These are phyloP conservation scores for Tetraneura akinire DNA, from an alignment of 1,140 invertebrate species.

Conservation along the genomic window DNA sequence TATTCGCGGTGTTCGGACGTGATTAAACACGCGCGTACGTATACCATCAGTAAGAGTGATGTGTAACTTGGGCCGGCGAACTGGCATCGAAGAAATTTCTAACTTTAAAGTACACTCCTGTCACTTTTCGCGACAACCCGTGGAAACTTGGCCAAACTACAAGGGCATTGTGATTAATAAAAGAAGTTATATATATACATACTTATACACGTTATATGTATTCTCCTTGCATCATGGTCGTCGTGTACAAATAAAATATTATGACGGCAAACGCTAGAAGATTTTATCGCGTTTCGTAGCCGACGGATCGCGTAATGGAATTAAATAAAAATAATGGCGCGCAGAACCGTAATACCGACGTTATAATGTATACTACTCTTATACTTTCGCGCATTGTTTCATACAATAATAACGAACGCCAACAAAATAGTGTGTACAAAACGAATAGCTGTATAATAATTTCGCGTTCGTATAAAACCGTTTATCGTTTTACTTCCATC, in stretches of 20 bases:
- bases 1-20: background rate
- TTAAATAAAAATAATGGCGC: background rate
- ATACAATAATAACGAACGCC: too few species aligned
- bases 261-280: background rate
- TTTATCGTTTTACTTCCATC: too few species aligned
- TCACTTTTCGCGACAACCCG: background rate
- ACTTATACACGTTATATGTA: background rate
- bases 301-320: too few species aligned
- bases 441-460: too few species aligned
- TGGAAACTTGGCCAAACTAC: slow-evolving; percentile 8
- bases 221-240: too few species aligned
- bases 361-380: too few species aligned
- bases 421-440: too few species aligned
- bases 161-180: slow-evolving; percentile 32
- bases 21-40: slow-evolving; percentile 10
- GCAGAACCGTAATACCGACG: too few species aligned
- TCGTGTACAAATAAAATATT: background rate
- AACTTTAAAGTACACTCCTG: slow-evolving; percentile 38
- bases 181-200: slow-evolving; percentile 17
- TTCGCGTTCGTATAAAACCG: too few species aligned
- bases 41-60: background rate
- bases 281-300: background rate
- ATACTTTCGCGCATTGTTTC: too few species aligned
- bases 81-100: slow-evolving; percentile 19
- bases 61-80: background rate